A percentile compares a stretch with the other conserved stretches of the same genome.
phyloP scores from a whole-genome alignment of 2,113 vertebrate genomes.

The Seriola aureovittata region DNA sequence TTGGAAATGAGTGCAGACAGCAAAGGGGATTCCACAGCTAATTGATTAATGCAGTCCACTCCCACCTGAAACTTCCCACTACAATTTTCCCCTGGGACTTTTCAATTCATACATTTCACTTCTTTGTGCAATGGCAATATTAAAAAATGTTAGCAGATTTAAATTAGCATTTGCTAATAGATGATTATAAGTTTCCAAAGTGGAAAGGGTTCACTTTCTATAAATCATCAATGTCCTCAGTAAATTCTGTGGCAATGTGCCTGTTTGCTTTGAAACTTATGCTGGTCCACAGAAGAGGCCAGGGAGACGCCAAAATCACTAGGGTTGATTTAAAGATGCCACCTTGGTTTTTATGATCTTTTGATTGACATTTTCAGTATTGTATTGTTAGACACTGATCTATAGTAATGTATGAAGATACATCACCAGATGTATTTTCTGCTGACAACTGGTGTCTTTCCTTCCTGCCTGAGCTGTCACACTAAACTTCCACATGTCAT shows the following conservation, averaged over 20 bases:
- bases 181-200: not conserved
- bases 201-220: not conserved
- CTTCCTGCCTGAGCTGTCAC: too few species aligned
- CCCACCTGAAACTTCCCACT: slow-evolving; percentile 4
- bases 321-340: not conserved
- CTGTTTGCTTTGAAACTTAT: not conserved
- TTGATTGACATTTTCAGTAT: too few species aligned
- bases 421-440: too few species aligned
- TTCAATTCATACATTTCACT: not conserved
- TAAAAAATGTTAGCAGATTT: not conserved
- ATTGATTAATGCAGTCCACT: slow-evolving; percentile 41
- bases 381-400: too few species aligned
- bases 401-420: not conserved
- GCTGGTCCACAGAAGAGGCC: not conserved
- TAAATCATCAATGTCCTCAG: not conserved
- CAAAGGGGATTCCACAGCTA: slow-evolving; percentile 25
- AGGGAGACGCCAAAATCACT: not conserved
- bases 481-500: not conserved
- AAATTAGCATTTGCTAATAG: not conserved
- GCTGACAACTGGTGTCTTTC: too few species aligned
- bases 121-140: not conserved
- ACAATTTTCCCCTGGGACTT: not conserved
- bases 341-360: too few species aligned
- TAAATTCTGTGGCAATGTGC: not conserved
- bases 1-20: slow-evolving; percentile 47